Percentiles rank a stretch among this genome's conserved stretches.
Conservation (phyloP, 2,797 vertebrate genomes). For the Australoheros facetus region DNA sequence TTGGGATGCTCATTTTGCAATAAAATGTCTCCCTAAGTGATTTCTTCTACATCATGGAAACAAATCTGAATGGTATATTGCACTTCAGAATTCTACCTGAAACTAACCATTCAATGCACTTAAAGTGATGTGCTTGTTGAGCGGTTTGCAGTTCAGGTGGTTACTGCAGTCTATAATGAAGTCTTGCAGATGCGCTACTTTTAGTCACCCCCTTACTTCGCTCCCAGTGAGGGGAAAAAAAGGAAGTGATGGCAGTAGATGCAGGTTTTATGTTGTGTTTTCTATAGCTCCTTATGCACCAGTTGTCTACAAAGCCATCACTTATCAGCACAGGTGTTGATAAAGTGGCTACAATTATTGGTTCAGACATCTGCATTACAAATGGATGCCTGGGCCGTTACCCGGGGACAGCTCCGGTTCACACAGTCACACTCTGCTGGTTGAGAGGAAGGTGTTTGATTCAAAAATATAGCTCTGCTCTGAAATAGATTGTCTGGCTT, state of each 20-base stretch:
- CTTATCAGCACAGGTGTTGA: constrained; percentile 48
- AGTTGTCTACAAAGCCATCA: not conserved
- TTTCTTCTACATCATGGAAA: constrained; percentile 13
- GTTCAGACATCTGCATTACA: constrained; percentile 46
- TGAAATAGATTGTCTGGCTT: constrained; percentile 59
- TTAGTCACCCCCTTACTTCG: constrained; percentile 14
- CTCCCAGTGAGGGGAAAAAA: not conserved
- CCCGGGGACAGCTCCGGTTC: constrained; percentile 32
- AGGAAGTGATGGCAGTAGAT: constrained; percentile 23
- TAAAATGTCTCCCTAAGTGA: constrained; percentile 8
- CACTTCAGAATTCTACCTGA: constrained; percentile 6
- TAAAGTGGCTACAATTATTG: constrained; percentile 44
- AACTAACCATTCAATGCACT: constrained; percentile 23
- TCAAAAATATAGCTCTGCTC: constrained; percentile 46
- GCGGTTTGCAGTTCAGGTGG: constrained; percentile 41
- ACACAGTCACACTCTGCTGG: constrained; percentile 38
- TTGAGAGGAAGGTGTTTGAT: constrained; percentile 52
- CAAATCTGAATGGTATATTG: constrained; percentile 13
- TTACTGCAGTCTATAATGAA: constrained; percentile 33
- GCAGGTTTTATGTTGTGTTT: constrained; percentile 13
- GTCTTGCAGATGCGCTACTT: constrained; percentile 27
- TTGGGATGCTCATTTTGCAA: not conserved
- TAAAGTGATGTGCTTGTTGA: constrained; percentile 22
- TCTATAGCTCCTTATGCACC: not conserved
- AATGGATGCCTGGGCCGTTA: constrained; percentile 43